These are phyloP conservation scores for Umimayanthus kanabou DNA, from an alignment of 92 coral and sea anemone genomes.

Conservation along the genomic window DNA sequence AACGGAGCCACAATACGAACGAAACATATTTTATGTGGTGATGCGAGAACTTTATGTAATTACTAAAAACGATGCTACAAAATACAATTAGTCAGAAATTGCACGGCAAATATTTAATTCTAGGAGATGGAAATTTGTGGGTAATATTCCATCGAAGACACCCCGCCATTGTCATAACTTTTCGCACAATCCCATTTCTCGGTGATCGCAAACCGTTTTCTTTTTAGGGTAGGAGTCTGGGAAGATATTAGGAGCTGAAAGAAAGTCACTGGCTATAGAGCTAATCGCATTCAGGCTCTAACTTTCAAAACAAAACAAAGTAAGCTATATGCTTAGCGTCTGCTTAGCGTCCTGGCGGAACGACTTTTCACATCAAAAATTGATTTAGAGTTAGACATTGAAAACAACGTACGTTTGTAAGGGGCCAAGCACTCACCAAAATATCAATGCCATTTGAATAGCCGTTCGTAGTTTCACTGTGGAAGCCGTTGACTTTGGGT, in stretches of 20 bases:
- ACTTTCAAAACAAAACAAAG: constrained; percentile 26
- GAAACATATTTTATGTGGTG: background rate
- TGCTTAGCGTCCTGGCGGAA: constrained; percentile 28
- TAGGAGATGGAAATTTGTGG: background rate
- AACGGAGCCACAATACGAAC: background rate
- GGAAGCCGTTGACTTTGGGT: constrained; percentile 58
- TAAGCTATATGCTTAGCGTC: constrained; percentile 19
- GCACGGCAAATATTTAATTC: background rate
- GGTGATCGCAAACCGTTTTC: background rate
- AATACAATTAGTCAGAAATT: background rate
- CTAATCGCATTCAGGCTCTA: constrained; percentile 5
- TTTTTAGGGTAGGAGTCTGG: background rate
- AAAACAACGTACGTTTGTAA: constrained; percentile 17
- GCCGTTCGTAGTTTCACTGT: constrained; percentile 55
- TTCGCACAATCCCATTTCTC: background rate
- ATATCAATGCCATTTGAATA: constrained; percentile 65
- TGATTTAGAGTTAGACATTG: constrained; percentile 19
- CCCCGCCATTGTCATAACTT: constrained; percentile 19
- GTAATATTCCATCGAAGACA: constrained; percentile 1
- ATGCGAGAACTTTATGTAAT: background rate
- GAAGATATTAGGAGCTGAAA: background rate
- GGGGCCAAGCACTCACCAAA: constrained; percentile 71
- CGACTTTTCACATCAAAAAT: constrained; percentile 28
- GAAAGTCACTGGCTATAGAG: background rate
- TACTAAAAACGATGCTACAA: background rate